phyloP scores from a whole-genome alignment of 2,888 invertebrate genomes.

The Agrotis ipsilon region DNA sequence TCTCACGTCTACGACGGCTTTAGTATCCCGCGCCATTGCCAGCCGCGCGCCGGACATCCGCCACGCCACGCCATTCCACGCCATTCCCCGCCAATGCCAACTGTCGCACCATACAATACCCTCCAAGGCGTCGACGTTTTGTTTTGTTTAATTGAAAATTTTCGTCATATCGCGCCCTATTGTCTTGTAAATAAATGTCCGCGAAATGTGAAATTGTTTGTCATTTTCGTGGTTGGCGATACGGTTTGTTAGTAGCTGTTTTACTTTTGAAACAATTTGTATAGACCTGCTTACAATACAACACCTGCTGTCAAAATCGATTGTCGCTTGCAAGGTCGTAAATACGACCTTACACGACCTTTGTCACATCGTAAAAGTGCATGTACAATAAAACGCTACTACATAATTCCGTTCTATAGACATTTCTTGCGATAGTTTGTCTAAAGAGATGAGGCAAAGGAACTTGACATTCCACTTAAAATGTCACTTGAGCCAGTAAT shows the following conservation, averaged over 20 bases:
- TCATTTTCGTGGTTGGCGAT: conserved; percentile 45
- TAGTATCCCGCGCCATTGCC: conserved; percentile 66
- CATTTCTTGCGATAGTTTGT: conserved; percentile 8
- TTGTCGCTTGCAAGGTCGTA: conserved; percentile 14
- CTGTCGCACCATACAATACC: conserved; percentile 81
- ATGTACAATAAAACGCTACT: conserved; percentile 15
- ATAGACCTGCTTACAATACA: conserved; percentile 6
- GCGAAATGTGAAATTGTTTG: conserved; percentile 57
- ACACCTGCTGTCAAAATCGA: conserved; percentile 41
- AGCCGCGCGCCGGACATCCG: conserved; percentile 81
- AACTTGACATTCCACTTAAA: conserved; percentile 60
- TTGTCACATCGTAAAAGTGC: background rate
- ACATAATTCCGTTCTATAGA: conserved; percentile 3
- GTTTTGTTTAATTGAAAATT: conserved; percentile 89
- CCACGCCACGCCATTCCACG: conserved; percentile 69
- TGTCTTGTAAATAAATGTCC: conserved; percentile 73
- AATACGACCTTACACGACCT: background rate
- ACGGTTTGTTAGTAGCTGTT: conserved; percentile 25
- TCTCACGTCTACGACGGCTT: conserved; percentile 66
- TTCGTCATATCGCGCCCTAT: conserved; percentile 82
- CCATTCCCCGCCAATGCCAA: conserved; percentile 74
- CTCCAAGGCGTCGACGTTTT: conserved; percentile 75
- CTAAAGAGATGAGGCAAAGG: conserved; percentile 43
- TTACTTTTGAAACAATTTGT: conserved; percentile 19
- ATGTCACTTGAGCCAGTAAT: conserved; percentile 57